These are phyloP conservation scores for Sardinella longiceps DNA, from an alignment of 2,797 vertebrate species.

Conservation along the genomic window DNA sequence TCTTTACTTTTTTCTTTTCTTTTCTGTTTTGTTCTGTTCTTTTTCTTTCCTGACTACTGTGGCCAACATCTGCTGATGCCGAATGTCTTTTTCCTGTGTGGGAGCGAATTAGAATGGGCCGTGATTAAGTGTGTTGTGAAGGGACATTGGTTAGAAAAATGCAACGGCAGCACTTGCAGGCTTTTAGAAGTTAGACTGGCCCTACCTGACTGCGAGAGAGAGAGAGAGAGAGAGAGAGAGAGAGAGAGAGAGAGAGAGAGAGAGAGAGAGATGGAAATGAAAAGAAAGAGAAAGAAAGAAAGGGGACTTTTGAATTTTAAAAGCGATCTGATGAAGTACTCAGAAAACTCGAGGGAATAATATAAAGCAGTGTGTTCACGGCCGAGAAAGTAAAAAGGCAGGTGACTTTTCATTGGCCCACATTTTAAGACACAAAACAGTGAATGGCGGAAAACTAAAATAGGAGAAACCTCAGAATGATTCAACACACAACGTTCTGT, in stretches of 20 bases:
- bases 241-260: background rate
- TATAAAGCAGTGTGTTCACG: too few relatives aligned
- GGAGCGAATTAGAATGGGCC: background rate
- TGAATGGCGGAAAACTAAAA: background rate
- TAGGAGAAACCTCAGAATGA: too few relatives aligned
- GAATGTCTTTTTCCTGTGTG: slow-evolving; percentile 4
- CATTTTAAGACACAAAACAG: background rate
- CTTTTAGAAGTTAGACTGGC: background rate
- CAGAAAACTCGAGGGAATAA: too few relatives aligned
- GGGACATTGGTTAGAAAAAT: background rate
- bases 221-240: background rate
- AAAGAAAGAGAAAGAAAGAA: background rate
- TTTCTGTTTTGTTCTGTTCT: background rate
- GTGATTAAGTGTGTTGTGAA: slow-evolving; percentile 7
- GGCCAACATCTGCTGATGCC: slow-evolving; percentile 2
- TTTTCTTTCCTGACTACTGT: background rate
- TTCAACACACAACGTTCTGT: too few relatives aligned
- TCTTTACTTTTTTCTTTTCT: background rate
- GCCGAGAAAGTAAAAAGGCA: background rate
- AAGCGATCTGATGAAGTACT: background rate
- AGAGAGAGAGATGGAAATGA: background rate
- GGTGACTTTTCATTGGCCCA: background rate
- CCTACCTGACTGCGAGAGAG: background rate
- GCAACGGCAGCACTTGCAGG: background rate
- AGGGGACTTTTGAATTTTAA: background rate